phyloP scores from a whole-genome alignment of 2,113 vertebrate species.

The Mugil cephalus region DNA sequence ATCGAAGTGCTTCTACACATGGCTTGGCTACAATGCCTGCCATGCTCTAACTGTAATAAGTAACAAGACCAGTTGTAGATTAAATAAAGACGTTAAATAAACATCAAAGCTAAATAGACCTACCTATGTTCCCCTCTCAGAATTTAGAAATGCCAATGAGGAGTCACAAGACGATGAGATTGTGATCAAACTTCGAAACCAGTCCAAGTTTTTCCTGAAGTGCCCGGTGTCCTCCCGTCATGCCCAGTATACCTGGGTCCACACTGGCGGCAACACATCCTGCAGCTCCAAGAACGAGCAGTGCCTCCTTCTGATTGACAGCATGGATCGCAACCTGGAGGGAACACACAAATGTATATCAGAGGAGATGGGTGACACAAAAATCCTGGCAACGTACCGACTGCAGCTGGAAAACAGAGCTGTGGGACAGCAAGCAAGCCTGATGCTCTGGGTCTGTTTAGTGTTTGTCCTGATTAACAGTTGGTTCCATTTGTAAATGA shows the following conservation, averaged over 20 bases:
- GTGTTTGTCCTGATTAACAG: constrained; percentile 21
- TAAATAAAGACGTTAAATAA: not conserved
- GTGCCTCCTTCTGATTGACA: constrained; percentile 68
- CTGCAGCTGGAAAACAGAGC: constrained; percentile 26
- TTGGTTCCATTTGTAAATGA: constrained; percentile 3
- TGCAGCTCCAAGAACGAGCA: not conserved
- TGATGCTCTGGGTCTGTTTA: constrained; percentile 30
- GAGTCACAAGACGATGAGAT: fast-evolving
- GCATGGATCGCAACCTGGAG: constrained; percentile 26
- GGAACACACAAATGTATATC: constrained; percentile 67
- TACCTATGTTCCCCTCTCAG: constrained; percentile 15
- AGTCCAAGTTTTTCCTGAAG: constrained; percentile 53
- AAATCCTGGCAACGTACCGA: not conserved
- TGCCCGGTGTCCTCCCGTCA: constrained; percentile 72
- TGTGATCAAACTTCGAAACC: not conserved
- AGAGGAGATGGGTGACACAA: constrained; percentile 56
- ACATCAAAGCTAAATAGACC: not conserved
- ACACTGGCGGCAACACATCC: fast-evolving
- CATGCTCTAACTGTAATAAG: not conserved
- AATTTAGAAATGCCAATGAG: fast-evolving
- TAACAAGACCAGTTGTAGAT: not conserved
- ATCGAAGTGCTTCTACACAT: too few species aligned
- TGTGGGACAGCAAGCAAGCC: fast-evolving
- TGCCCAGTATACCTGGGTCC: constrained; percentile 73
- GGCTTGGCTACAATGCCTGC: too few species aligned